Evolutionary conservation across 2,888 invertebrate genomes (phyloP), one percentile per base, ranked within the genome.

Genomic region (Sacculina carcini): DNA sequence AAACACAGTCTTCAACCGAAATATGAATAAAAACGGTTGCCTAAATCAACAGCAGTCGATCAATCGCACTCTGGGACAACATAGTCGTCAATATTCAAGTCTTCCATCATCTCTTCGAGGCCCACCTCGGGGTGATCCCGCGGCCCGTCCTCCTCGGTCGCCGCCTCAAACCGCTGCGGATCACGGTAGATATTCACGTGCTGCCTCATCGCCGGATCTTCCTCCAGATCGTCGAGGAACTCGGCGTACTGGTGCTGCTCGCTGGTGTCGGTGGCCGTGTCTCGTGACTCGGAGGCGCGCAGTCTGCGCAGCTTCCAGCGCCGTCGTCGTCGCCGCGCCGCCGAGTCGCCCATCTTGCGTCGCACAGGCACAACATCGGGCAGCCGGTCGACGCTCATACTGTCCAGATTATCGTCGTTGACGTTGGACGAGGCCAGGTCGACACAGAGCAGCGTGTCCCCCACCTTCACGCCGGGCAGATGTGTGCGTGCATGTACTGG

Each of bases 151-250:
- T 74, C 65, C 9, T 72, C 50, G 62, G 68, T 2, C 62, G 63
- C 60, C 29, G 34, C 46, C 19, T 26, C 50, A 38, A 52, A 46
- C 54, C 52, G 55, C 21, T 40, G 50, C 9, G 29, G 58, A 55
- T 57, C 67, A 59, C 64, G 65, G 68, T 86, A 98, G 56, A 98
- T 92, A 64, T 94, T 94, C 48, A 98, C 75, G 63, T 89, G 81
- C 63, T 86, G 82, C 52, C 98, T 73, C 61, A 85, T 73, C 14
- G 77, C 75, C 4, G 78, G 78, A 66, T 98, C 92, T 66, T 98
- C 96, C 66, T 98, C 98, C 56, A 98, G 68, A 63, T 98, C 98
- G 60, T 96, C 89, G 66, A 96, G 70, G 69, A 98, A 98, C 59
- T 92, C 92, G 59, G 80, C 77, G 67, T 85, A 94, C 60, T 94